These are phyloP conservation scores for Dasyprocta punctata DNA, from an alignment of 2,113 vertebrate genomes.

Conservation along the genomic window DNA sequence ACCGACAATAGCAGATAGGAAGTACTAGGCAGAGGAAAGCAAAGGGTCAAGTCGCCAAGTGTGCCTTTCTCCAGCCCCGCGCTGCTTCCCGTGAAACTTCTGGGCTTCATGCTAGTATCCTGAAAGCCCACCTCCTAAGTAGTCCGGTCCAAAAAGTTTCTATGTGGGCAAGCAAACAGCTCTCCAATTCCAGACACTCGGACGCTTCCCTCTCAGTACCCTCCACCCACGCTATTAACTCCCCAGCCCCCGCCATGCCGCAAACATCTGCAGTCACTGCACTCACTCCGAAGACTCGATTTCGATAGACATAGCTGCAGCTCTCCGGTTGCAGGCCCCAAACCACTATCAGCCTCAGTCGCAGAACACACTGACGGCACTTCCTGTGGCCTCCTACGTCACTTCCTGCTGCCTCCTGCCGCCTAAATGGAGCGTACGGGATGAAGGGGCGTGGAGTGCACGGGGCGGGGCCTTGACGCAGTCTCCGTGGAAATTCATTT, in stretches of 20 bases:
- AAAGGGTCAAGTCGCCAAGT: rapidly evolving
- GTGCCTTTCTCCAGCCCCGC: rapidly evolving
- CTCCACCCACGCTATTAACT: background rate
- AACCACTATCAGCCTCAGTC: background rate
- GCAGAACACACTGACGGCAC: background rate
- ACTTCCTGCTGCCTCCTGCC: conserved; percentile 19
- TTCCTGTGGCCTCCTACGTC: conserved; percentile 19
- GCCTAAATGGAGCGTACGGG: rapidly evolving
- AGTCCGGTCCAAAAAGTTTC: background rate
- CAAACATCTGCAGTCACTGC: background rate
- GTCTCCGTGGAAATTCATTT: rapidly evolving
- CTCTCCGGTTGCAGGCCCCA: rapidly evolving
- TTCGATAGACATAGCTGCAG: conserved; percentile 84
- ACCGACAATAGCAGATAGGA: background rate
- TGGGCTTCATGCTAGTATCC: background rate
- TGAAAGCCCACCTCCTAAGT: background rate
- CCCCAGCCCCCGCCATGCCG: background rate
- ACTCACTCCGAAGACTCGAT: conserved; percentile 87
- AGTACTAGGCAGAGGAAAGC: background rate
- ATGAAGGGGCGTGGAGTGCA: background rate
- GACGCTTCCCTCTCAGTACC: background rate
- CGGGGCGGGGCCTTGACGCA: background rate
- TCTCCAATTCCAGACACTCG: background rate
- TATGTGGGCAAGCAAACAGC: background rate
- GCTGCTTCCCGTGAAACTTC: rapidly evolving